Evolutionary conservation across 2,113 vertebrate species (phyloP), one percentile per base, ranked within the genome.

Genomic region (Calidris pugnax): DNA sequence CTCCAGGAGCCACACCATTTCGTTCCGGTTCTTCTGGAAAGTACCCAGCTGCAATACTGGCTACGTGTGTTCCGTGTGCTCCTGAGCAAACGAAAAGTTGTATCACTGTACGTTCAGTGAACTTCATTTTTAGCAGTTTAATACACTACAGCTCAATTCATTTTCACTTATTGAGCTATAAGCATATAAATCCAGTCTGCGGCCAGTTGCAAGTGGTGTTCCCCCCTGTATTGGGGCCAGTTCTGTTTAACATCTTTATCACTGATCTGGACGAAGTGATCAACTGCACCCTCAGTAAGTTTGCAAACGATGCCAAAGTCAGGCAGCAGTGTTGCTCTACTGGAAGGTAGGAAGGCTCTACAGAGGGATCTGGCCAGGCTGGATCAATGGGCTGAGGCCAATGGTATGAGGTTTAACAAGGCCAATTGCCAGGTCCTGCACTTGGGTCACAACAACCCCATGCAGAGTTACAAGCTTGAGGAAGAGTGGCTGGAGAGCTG

Each of bases 21-120:
- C 99, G 97, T 85, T 99, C 99, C 0, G 99, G 99, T 80, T 99
- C 99, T 45, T 99, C 99, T 30, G 99, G 99, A 96, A 99, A 99
- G 96, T 99, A 98, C 21, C 99, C 99, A 20, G 99, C 99, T 63
- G 99, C 99, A 66, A 99, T 99, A 93, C 99, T 99, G n/a, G 99
- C 99, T 55, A 99, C 99, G 0, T 99, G 99, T 59, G 99, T 99
- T 69, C 99, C 99, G 68, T 99, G 99, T 86, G 99, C 99, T 72
- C 99, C 99, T 99, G 90, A 20, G 62, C 4, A 91, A 59, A 96
- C 9, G 20, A 66, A 59, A 88, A 71, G 72, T 9, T 59, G 12
- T 27, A 80, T 45, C 39, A 57, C 48, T 18, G 0, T 16, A 50
- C 14, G 8, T 76, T 88, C 35, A 76, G 26, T 26, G 8, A 87